Conservation (phyloP, 2,113 vertebrate genomes). For the Sturnira hondurensis region DNA sequence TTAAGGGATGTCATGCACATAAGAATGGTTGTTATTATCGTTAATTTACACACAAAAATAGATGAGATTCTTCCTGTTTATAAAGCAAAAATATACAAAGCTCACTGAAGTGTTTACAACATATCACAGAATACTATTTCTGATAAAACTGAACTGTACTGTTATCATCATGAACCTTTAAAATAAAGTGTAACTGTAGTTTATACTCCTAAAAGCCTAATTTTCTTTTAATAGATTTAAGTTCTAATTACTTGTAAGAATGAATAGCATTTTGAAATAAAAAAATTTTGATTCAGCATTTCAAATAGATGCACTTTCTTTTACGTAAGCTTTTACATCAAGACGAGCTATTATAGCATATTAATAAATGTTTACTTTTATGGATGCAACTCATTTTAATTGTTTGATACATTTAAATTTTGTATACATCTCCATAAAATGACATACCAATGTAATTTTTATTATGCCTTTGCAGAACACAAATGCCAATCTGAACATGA, state of each 20-base stretch:
- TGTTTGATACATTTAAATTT: slow-evolving; percentile 6
- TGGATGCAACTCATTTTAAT: neutral
- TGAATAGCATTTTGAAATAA: neutral
- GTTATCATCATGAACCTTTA: neutral
- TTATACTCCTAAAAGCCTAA: neutral
- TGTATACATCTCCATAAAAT: slow-evolving; percentile 12
- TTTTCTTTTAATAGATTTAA: slow-evolving; percentile 3
- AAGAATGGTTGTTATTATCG: neutral
- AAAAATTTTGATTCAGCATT: neutral
- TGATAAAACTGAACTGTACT: neutral
- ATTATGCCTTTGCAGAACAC: slow-evolving; percentile 82
- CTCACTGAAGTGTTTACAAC: neutral
- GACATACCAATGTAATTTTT: slow-evolving; percentile 26
- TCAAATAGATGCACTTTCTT: neutral
- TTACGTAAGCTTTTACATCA: slow-evolving; percentile 12
- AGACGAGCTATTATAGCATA: neutral
- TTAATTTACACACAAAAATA: neutral
- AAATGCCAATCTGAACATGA: slow-evolving; percentile 91
- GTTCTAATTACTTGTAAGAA: neutral
- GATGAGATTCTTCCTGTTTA: neutral
- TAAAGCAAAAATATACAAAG: neutral
- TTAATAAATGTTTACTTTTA: slow-evolving; percentile 19
- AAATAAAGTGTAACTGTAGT: neutral
- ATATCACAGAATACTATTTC: neutral
- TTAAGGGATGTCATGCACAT: neutral